Evolutionary conservation across 2,797 vertebrate species (phyloP), one percentile per base, ranked within the genome.

Genomic region (Chrosomus eos): DNA sequence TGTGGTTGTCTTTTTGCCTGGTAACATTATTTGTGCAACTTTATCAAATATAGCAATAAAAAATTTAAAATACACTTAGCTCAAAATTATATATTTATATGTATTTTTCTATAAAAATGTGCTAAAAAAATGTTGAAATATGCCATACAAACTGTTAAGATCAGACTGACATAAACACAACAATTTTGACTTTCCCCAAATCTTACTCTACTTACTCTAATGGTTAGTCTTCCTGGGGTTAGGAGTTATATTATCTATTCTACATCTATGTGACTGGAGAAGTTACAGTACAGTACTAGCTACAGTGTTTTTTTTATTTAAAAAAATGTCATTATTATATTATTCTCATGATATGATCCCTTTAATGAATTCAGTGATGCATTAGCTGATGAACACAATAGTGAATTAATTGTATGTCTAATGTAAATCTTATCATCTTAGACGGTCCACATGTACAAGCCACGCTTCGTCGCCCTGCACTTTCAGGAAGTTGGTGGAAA

Each of bases 401-500:
- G 45, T 26, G 6, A 43, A 58, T 72, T 10, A 21, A 45, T 71
- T 31, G 33, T 19, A 40, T 11, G 26, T 53, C 38, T 78, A 45
- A 66, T 60, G 21, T 64, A 5, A 51, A 26, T 79, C 31, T 13
- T 79, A 40, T 80, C 36, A 73, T 70, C 9, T 38, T 82, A 96
- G 96, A 94, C 93, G 0, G 91, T 97, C 76, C 90, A 91, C 73
- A 91, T 43, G 10, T 84, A 93, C 91, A 93, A 92, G 86, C 94
- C 96, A 0, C 90, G 91, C 79, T 96, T 97, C 83, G 86, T 97
- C 2, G 96, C 94, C 31, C 89, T 97, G 87, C 96, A 97, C 88
- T 95, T 96, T 83, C 96, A 97, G 91, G 96, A 97, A 90, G 95
- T 96, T 11, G 96, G 96, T 77, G 96, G 96, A 71, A 97, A 96